phyloP scores from a whole-genome alignment of 2,888 invertebrate genomes.

The Carpatolechia fugitivella region DNA sequence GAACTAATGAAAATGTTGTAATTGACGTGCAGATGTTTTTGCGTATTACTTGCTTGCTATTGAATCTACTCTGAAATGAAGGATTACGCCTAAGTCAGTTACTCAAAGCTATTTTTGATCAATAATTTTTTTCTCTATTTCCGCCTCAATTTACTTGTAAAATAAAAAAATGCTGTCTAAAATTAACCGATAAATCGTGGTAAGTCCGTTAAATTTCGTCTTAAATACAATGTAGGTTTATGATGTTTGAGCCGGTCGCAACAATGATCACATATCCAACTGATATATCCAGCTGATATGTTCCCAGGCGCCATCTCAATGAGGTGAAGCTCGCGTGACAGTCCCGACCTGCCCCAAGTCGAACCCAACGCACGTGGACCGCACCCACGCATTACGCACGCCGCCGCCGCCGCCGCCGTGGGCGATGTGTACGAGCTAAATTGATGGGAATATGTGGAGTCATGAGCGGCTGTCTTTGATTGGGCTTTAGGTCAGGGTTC shows the following conservation, averaged over 20 bases:
- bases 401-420: background rate
- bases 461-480: background rate
- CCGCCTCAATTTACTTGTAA: no score
- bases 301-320: background rate
- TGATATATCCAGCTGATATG: background rate
- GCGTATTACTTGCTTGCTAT: background rate
- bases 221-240: no score
- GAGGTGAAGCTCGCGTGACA: background rate
- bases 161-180: no score
- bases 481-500: background rate
- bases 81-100: no score
- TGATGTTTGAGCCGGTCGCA: no score
- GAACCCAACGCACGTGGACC: background rate
- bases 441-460: background rate
- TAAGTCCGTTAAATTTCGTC: no score
- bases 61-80: no score
- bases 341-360: slow-evolving; percentile 13
- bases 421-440: background rate
- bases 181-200: no score
- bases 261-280: background rate
- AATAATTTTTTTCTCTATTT: no score
- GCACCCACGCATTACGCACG: slow-evolving; percentile 2
- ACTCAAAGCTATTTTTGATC: no score
- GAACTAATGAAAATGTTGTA: background rate
- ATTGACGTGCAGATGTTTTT: background rate